These are phyloP conservation scores for Himantopus leucocephalus DNA, from an alignment of 2,113 vertebrate species.

Conservation along the genomic window DNA sequence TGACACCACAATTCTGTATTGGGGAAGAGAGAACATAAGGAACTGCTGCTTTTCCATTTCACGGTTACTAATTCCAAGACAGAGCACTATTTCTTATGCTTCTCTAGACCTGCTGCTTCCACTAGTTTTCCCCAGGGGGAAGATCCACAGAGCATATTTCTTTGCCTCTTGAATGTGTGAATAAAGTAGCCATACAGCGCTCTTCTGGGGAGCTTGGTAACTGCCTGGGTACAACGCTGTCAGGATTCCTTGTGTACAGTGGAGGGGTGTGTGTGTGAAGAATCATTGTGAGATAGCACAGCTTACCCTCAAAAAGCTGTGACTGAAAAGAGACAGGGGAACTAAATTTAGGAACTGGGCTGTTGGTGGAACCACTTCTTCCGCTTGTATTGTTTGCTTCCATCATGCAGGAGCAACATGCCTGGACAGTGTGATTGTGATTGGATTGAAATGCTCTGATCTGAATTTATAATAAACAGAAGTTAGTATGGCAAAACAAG, in stretches of 20 bases:
- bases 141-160: neutral
- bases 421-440: neutral
- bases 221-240: neutral
- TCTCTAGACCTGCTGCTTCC: neutral
- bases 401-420: neutral
- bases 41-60: neutral
- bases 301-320: constrained; percentile 48
- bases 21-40: neutral
- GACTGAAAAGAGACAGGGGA: constrained; percentile 41
- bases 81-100: neutral
- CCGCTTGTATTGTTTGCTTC: neutral
- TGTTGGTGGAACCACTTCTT: neutral
- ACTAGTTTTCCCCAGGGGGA: neutral
- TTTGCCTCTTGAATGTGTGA: neutral
- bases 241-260: neutral
- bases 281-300: constrained; percentile 13
- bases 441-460: neutral
- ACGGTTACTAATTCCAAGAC: neutral
- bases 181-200: neutral
- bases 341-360: constrained; percentile 50
- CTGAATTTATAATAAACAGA: neutral
- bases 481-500: neutral
- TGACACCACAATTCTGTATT: neutral
- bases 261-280: neutral
- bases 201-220: neutral